Percentiles rank a stretch among this genome's conserved stretches.
Evolutionary conservation across 2,888 invertebrate species (phyloP).

Genomic region (Pammene aurita): DNA sequence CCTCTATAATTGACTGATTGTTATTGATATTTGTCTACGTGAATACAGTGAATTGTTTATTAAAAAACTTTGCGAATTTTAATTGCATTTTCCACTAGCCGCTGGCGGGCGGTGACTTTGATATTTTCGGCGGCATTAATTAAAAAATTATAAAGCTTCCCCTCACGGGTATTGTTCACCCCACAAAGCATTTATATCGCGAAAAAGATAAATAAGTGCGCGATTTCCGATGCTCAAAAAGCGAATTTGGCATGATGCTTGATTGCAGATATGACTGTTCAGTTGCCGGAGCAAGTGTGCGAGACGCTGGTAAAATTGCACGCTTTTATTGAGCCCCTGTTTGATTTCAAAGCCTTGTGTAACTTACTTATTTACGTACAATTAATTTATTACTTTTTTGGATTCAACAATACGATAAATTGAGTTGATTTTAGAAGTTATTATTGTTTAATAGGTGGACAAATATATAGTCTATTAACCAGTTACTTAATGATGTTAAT

Average conservation of each 20-base stretch:
- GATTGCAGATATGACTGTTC: constrained; percentile 13
- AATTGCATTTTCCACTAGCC: constrained; percentile 74
- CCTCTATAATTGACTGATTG: constrained; percentile 26
- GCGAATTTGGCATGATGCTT: neutral
- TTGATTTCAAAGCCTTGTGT: constrained; percentile 76
- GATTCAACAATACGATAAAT: constrained; percentile 6
- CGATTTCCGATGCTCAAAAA: constrained; percentile 2
- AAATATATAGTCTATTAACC: neutral
- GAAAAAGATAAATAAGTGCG: constrained; percentile 77
- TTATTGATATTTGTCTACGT: constrained; percentile 45
- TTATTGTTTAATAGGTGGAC: neutral
- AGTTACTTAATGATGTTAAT: too few species aligned
- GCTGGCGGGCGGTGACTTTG: constrained; percentile 76
- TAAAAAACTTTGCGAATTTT: constrained; percentile 67
- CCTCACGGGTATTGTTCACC: constrained; percentile 66
- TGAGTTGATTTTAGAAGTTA: neutral
- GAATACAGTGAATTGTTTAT: constrained; percentile 64
- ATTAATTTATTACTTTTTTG: constrained; percentile 40
- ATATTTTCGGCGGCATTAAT: constrained; percentile 82
- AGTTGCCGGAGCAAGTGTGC: constrained; percentile 45
- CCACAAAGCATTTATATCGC: constrained; percentile 71
- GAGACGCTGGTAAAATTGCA: constrained; percentile 77
- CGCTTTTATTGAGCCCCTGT: constrained; percentile 78
- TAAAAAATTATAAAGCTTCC: constrained; percentile 83
- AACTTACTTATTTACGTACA: constrained; percentile 54